Evolutionary conservation across 2,888 invertebrate species (phyloP).

Genomic region (Gisinianus flammeolus): DNA sequence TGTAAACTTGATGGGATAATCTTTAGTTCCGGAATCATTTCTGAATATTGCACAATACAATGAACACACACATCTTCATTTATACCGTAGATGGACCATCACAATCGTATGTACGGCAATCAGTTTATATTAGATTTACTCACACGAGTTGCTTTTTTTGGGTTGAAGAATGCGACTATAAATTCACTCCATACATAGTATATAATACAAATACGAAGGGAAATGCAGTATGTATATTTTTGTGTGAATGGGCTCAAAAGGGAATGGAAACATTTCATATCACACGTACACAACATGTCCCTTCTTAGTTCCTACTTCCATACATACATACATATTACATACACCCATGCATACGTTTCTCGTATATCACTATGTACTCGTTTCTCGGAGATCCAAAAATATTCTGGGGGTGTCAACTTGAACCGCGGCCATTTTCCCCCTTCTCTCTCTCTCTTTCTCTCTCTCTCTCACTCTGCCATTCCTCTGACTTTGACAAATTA

Average conservation of each 20-base stretch:
- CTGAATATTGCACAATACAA: background rate
- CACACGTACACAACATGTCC: too few relatives aligned
- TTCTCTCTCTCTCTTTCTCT: background rate
- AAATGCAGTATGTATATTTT: background rate
- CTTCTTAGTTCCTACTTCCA: background rate
- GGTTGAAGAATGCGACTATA: too few relatives aligned
- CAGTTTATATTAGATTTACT: too few relatives aligned
- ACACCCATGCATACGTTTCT: background rate
- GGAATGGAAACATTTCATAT: background rate
- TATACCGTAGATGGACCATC: too few relatives aligned
- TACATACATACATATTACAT: background rate
- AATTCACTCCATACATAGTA: background rate
- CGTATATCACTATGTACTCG: background rate
- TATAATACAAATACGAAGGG: background rate
- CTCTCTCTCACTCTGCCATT: background rate
- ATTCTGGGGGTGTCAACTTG: constrained; percentile 40
- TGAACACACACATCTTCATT: too few relatives aligned
- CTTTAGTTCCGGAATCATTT: constrained; percentile 1
- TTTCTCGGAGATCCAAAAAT: constrained; percentile 28
- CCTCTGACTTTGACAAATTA: constrained; percentile 41
- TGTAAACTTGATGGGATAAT: background rate
- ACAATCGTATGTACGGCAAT: too few relatives aligned
- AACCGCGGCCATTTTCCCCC: constrained; percentile 34
- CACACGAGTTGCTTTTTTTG: too few relatives aligned
- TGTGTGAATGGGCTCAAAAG: background rate